A percentile compares a stretch with the other conserved stretches of the same genome.
phyloP scores from a whole-genome alignment of 2,888 invertebrate genomes.

The Anthoptus insignis region DNA sequence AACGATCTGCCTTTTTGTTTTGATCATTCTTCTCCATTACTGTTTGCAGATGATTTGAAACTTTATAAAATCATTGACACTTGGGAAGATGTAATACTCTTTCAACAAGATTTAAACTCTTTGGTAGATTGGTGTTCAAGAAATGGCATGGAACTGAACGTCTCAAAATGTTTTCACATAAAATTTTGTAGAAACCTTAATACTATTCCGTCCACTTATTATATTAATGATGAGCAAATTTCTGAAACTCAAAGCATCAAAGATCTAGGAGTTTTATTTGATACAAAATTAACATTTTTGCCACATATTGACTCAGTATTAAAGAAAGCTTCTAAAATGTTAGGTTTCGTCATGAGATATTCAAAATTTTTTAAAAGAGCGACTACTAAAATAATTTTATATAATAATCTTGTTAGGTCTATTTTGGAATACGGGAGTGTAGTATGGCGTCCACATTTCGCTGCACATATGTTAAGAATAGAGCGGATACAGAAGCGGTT shows the following conservation, averaged over 20 bases:
- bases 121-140: constrained; percentile 31
- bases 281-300: constrained; percentile 6
- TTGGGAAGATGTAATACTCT: constrained; percentile 4
- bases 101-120: constrained; percentile 33
- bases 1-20: constrained; percentile 34
- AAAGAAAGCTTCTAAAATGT: background rate
- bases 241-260: constrained; percentile 27
- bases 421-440: background rate
- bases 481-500: background rate
- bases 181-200: constrained; percentile 4
- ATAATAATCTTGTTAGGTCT: background rate
- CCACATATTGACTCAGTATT: background rate
- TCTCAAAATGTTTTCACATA: constrained; percentile 18
- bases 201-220: background rate
- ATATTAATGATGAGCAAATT: background rate
- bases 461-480: background rate
- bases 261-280: constrained; percentile 31
- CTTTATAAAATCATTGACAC: constrained; percentile 22
- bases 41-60: constrained; percentile 46
- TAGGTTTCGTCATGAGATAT: background rate
- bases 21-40: constrained; percentile 12
- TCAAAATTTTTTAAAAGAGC: background rate
- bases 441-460: background rate
- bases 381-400: background rate
- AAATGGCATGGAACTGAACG: constrained; percentile 38